A percentile compares a stretch with the other conserved stretches of the same genome.
phyloP scores from a whole-genome alignment of 2,113 vertebrate genomes.

The Ceyx margarethae region DNA sequence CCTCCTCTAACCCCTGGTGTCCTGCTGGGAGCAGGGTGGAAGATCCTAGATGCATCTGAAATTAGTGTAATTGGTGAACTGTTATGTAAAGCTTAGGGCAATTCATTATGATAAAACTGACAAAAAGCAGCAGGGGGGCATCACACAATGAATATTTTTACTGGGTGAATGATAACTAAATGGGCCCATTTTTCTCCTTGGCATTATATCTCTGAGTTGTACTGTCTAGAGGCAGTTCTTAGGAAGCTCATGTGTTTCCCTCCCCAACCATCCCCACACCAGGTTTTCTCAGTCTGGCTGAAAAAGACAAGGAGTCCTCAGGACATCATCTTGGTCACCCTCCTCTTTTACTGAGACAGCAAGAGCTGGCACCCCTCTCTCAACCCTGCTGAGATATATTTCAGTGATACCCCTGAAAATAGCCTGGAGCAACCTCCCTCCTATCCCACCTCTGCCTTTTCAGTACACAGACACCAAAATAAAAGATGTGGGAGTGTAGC shows the following conservation, averaged over 20 bases:
- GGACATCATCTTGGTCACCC: not conserved
- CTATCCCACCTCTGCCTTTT: not conserved
- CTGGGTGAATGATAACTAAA: slow-evolving; percentile 6
- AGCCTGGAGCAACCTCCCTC: not conserved
- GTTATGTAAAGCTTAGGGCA: not conserved
- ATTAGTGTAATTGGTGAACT: not conserved
- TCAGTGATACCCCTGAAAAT: too few species aligned
- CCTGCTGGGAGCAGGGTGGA: not conserved
- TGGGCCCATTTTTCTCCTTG: not conserved
- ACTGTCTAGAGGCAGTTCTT: not conserved
- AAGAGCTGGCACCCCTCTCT: not conserved
- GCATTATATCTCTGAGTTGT: not conserved
- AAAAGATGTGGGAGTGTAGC: not conserved
- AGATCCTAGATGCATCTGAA: not conserved
- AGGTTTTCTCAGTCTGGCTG: not conserved
- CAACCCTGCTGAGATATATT: not conserved
- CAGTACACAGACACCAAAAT: not conserved
- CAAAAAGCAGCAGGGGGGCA: slow-evolving; percentile 27
- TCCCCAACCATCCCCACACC: not conserved
- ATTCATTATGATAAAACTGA: slow-evolving; percentile 9
- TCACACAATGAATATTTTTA: not conserved
- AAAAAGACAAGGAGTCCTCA: not conserved
- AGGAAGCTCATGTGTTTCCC: not conserved
- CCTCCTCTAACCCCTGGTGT: not conserved
- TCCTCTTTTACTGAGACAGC: not conserved